Evolutionary conservation across 37 sponge, comb jelly and placozoan genomes (phyloP), one percentile per base, ranked within the genome.

Genomic region (Spongilla lacustris): DNA sequence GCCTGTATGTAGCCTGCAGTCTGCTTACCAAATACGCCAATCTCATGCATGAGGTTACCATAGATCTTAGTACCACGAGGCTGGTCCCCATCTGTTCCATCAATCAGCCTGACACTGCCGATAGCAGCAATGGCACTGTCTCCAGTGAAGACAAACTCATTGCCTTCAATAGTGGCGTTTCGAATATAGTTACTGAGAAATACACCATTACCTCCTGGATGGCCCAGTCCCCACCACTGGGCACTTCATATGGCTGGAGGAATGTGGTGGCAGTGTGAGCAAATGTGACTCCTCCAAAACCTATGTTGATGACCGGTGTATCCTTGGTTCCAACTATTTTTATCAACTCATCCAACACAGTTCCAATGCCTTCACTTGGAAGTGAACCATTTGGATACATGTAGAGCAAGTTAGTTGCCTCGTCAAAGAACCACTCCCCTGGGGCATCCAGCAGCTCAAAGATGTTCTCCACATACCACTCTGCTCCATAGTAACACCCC

Each of bases 361-460:
- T 76, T 24, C 77, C 85, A 30, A 77, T 30, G 1, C 78, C 83
- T 3, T 24, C 26, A 32, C n/a, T 31, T 28, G 94, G 77, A 76
- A 68, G 19, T 36, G 84, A 50, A 24, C 36, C 78, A 28, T 84
- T 81, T 25, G 83, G 80, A 24, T 67, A 87, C 26, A 90, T 74
- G 77, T 94, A 94, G n/a, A 90, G 77, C 23, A 50, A 77, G 70
- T 73, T 76, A 2, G 22, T 67, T 14, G 29, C 31, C 13, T 78
- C 69, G 58, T 94, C 85, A 74, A 48, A 94, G 67, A 86, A 89
- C 93, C 93, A 93, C 50, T 93, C 93, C n/a, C 77, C 70, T 30
- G 93, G 93, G 3, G 89, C 68, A 36, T 93, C 93, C 67, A 93
- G 75, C 30, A 83, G 80, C 48, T 93, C 89, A 27, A 89, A 48